Percentiles rank a stretch among this genome's conserved stretches.
These are phyloP conservation scores for Leucoptera coffeella DNA, from an alignment of 2,888 invertebrate genomes.

Conservation along the genomic window DNA sequence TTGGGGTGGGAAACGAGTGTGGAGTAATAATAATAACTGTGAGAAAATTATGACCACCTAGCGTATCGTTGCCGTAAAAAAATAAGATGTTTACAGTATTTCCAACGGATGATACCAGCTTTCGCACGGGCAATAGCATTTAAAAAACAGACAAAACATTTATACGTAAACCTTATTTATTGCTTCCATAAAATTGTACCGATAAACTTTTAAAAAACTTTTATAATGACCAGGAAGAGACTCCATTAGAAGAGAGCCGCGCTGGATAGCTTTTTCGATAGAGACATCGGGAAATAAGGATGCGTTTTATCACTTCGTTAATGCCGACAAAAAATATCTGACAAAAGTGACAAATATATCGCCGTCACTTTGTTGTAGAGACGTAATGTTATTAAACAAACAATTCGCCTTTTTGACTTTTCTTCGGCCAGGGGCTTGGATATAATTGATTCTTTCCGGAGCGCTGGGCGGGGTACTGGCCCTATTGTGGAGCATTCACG, in stretches of 20 bases:
- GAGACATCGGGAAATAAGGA: constrained; percentile 36
- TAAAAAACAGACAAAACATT: too few species aligned
- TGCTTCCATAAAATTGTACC: constrained; percentile 14
- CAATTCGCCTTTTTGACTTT: constrained; percentile 46
- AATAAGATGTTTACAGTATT: too few species aligned
- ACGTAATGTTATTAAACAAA: constrained; percentile 51
- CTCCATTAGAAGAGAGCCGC: too few species aligned
- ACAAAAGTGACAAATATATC: constrained; percentile 38
- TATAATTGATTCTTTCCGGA: constrained; percentile 52
- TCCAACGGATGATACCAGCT: too few species aligned
- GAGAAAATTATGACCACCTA: too few species aligned
- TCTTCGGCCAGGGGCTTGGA: constrained; percentile 30
- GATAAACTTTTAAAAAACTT: constrained; percentile 29
- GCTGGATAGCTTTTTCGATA: too few species aligned
- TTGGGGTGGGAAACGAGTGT: too few species aligned
- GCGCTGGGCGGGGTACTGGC: constrained; percentile 18
- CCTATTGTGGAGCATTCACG: constrained; percentile 22
- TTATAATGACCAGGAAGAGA: constrained; percentile 25
- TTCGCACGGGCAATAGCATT: too few species aligned
- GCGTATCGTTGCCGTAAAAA: too few species aligned
- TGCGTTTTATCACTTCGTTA: constrained; percentile 25
- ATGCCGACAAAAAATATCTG: constrained; percentile 18
- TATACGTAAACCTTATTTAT: constrained; percentile 35
- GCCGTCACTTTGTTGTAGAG: constrained; percentile 34
- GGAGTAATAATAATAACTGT: too few species aligned